Percentiles rank a stretch among this genome's conserved stretches.
These are phyloP conservation scores for Cinclus cinclus DNA, from an alignment of 2,113 vertebrate genomes.

Conservation along the genomic window DNA sequence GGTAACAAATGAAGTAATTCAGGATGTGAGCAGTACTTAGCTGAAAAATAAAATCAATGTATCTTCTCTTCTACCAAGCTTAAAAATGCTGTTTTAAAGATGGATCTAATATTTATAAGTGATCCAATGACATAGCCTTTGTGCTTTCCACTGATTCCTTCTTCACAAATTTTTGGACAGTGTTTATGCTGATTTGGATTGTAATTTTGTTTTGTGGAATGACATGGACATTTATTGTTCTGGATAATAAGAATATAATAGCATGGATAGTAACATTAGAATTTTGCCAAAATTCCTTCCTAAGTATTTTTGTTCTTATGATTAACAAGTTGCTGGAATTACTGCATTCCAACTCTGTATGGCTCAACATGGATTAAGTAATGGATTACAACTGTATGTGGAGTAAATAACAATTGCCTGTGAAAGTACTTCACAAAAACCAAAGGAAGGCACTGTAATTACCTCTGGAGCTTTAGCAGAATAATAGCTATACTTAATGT, in stretches of 20 bases:
- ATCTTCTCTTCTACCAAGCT: not conserved
- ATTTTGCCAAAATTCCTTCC: not conserved
- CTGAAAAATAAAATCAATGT: not conserved
- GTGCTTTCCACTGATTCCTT: not conserved
- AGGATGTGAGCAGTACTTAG: not conserved
- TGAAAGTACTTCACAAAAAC: not conserved
- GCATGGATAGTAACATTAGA: not conserved
- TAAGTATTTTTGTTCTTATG: not conserved
- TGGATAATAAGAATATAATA: not conserved
- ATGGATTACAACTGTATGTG: not conserved
- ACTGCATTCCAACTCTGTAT: not conserved
- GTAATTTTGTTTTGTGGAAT: not conserved
- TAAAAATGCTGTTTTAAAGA: not conserved
- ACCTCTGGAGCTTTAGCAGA: not conserved
- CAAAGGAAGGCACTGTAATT: not conserved
- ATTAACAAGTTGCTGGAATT: not conserved
- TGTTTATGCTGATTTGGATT: not conserved
- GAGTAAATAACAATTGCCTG: not conserved
- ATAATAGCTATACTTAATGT: not conserved
- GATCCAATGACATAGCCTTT: not conserved
- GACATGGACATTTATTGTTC: fast-evolving
- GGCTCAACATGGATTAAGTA: not conserved
- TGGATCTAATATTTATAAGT: not conserved
- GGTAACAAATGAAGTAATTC: not conserved
- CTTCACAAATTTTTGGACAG: not conserved